These are phyloP conservation scores for Tamandua tetradactyla DNA, from an alignment of 2,797 vertebrate species.

Conservation along the genomic window DNA sequence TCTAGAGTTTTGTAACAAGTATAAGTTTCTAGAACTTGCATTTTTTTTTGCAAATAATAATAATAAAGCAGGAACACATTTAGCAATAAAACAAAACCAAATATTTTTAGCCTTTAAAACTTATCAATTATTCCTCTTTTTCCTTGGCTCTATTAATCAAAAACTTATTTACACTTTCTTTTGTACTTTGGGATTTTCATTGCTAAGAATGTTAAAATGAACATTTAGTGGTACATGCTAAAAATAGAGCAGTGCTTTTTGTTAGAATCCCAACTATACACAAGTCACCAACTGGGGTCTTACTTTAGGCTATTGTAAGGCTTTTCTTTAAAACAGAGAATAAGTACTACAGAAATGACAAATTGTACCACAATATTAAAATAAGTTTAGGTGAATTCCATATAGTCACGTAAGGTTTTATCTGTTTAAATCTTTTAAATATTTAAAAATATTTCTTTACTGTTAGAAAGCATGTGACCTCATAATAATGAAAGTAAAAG, in stretches of 20 bases:
- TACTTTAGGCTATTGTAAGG: background rate
- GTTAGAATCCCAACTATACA: background rate
- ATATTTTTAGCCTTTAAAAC: background rate
- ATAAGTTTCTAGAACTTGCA: background rate
- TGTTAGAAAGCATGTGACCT: background rate
- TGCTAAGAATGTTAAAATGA: slow-evolving; percentile 41
- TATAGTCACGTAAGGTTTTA: background rate
- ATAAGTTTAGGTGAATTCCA: background rate
- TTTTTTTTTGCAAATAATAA: slow-evolving; percentile 13
- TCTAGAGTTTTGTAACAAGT: background rate
- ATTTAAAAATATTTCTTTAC: background rate
- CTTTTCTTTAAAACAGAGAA: background rate
- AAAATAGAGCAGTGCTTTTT: slow-evolving; percentile 6
- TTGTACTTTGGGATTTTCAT: background rate
- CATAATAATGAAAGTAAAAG: background rate
- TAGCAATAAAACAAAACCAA: background rate
- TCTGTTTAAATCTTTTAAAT: background rate
- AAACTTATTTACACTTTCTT: slow-evolving; percentile 19
- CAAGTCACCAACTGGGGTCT: background rate
- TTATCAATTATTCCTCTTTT: background rate
- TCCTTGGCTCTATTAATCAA: background rate
- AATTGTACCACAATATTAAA: background rate
- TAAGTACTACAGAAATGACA: background rate
- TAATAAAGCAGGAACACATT: background rate
- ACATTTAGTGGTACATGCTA: background rate